Evolutionary conservation across 2,797 vertebrate species (phyloP), one percentile per base, ranked within the genome.

Genomic region (Heliangelus exortis): DNA sequence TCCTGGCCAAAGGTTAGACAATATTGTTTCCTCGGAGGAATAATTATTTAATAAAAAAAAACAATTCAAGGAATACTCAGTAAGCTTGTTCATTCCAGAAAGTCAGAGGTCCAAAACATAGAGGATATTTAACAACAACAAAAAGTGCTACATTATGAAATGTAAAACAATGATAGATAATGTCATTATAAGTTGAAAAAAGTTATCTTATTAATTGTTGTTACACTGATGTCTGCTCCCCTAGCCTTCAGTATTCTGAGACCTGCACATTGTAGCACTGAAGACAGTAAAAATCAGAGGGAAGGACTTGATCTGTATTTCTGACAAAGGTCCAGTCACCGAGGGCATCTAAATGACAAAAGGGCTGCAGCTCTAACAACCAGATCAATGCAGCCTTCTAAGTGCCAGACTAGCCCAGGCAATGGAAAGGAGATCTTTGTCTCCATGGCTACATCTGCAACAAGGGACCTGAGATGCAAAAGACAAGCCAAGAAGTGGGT

Each of bases 401-500:
- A 26, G 8, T 45, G 47, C 34, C 53, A 53, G 36, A 36, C 17
- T 65, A 31, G 43, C 19, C 36, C 25, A 74, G 47, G 36, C 47
- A 81, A 22, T 7, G 39, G 33, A 83, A 84, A 4, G 7, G 31
- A 81, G 17, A 16, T 41, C 21, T 90, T 88, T 10, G 12, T 26
- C 54, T n/a, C 26, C 45, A 28, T 43, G 45, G 50, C 25, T 87
- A 26, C 19, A 36, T 23, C 26, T 82, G 63, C 43, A 75, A 57
- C 41, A 68, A 12, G 10, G 16, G 41, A 63, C 20, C 13, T 34
- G 61, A 20, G 9, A 61, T 0, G 0, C 13, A 73, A 51, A 21
- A 54, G 26, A 28, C 16, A 59, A 53, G 33, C 21, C 2, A 7
- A 62, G 47, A 62, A 63, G 4, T 43, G 47, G 47, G 23, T 17